These are phyloP conservation scores for Lycaena phlaeas DNA, from an alignment of 2,888 invertebrate species.

Conservation along the genomic window DNA sequence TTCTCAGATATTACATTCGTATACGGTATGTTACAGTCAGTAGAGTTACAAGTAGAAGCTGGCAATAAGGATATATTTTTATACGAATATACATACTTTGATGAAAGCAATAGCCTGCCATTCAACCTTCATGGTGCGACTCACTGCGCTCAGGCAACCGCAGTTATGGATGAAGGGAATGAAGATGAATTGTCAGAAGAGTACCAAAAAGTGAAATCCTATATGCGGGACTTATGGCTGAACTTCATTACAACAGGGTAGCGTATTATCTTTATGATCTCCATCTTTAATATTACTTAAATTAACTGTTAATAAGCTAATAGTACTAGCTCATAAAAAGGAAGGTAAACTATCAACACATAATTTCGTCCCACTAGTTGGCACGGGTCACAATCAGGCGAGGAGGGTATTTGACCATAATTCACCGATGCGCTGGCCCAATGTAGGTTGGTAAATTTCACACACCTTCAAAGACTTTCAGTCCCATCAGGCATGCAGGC, in stretches of 20 bases:
- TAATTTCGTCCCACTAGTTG: too few species aligned
- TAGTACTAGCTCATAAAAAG: too few species aligned
- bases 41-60: constrained; percentile 27
- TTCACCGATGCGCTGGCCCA: too few species aligned
- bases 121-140: constrained; percentile 19
- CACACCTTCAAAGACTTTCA: too few species aligned
- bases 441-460: too few species aligned
- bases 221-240: constrained; percentile 22
- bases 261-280: too few species aligned
- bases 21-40: constrained; percentile 26
- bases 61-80: constrained; percentile 34
- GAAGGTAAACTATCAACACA: too few species aligned
- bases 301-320: too few species aligned
- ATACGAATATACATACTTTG: constrained; percentile 35
- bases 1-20: constrained; percentile 40
- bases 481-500: too few species aligned
- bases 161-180: constrained; percentile 24
- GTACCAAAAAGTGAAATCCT: constrained; percentile 18
- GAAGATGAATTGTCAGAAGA: constrained; percentile 17
- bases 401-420: too few species aligned
- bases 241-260: constrained; percentile 25
- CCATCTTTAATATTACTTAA: too few species aligned
- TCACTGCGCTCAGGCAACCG: constrained; percentile 28
- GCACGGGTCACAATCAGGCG: too few species aligned
- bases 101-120: constrained; percentile 22